Evolutionary conservation across 2,888 invertebrate species (phyloP).

Genomic region (Endotricha flammealis): DNA sequence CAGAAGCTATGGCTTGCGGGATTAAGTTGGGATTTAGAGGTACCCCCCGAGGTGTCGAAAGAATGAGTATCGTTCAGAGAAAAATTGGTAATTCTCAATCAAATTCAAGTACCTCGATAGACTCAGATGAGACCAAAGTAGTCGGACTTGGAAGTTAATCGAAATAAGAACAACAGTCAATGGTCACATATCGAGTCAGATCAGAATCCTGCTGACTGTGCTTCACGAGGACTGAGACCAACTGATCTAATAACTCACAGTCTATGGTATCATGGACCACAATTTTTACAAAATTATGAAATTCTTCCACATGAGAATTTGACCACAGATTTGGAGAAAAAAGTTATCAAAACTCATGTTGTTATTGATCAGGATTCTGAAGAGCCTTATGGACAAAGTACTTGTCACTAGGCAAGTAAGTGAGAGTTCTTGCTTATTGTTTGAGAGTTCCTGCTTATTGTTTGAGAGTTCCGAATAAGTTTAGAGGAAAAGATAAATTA

Average conservation of each 20-base stretch:
- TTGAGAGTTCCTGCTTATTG: too few relatives aligned
- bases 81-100: too few relatives aligned
- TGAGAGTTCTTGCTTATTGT: too few relatives aligned
- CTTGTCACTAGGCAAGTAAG: constrained; percentile 15
- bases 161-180: constrained; percentile 7
- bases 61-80: too few relatives aligned
- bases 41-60: too few relatives aligned
- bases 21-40: too few relatives aligned
- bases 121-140: too few relatives aligned
- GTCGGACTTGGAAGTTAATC: not conserved
- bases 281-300: constrained; percentile 9
- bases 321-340: constrained; percentile 12
- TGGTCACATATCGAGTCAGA: constrained; percentile 24
- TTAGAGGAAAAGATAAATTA: too few relatives aligned
- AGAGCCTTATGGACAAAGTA: constrained; percentile 11
- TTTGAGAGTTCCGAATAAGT: too few relatives aligned
- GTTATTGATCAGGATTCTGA: not conserved
- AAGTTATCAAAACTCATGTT: constrained; percentile 1
- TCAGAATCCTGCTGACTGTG: constrained; percentile 28
- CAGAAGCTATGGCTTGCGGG: too few relatives aligned
- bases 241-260: constrained; percentile 17
- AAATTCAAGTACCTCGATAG: too few relatives aligned
- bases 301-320: not conserved
- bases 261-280: constrained; percentile 20
- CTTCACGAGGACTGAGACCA: constrained; percentile 24